Conservation (phyloP, 2,888 invertebrate species). For the Volucella inflata region DNA sequence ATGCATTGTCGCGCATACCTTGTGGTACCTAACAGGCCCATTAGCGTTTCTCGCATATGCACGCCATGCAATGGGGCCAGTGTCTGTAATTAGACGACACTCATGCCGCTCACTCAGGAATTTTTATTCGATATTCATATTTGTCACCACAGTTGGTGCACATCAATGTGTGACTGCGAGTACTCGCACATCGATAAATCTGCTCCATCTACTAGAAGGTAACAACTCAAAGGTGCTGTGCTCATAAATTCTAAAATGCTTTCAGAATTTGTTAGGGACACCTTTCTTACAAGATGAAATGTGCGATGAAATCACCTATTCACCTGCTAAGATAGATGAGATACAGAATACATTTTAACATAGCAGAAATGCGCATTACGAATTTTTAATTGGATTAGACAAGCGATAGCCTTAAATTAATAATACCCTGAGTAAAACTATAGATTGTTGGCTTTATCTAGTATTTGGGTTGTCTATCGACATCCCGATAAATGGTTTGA, state of each 20-base stretch:
- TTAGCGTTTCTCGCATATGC: constrained; percentile 66
- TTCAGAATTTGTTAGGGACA: constrained; percentile 5
- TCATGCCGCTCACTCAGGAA: constrained; percentile 65
- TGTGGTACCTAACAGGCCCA: constrained; percentile 70
- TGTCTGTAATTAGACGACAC: constrained; percentile 71
- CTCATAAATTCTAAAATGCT: constrained; percentile 11
- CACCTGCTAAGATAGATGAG: constrained; percentile 30
- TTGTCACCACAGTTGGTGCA: constrained; percentile 46
- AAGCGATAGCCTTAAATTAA: constrained; percentile 29
- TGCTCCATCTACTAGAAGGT: constrained; percentile 27
- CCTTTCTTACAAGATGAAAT: background rate
- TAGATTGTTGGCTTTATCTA: too few relatives aligned
- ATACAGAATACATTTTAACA: constrained; percentile 34
- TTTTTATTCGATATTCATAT: constrained; percentile 65
- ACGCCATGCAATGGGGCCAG: constrained; percentile 66
- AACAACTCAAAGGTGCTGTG: background rate
- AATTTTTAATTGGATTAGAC: constrained; percentile 36
- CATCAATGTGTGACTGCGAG: constrained; percentile 14
- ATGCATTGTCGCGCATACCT: constrained; percentile 54
- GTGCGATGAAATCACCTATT: constrained; percentile 42
- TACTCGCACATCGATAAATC: constrained; percentile 19
- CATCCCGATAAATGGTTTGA: too few relatives aligned
- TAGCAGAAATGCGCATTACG: background rate
- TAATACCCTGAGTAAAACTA: constrained; percentile 17
- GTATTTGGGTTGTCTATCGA: too few relatives aligned